Evolutionary conservation across 2,888 invertebrate genomes (phyloP), one percentile per base, ranked within the genome.

Genomic region (Stratiomys singularior): DNA sequence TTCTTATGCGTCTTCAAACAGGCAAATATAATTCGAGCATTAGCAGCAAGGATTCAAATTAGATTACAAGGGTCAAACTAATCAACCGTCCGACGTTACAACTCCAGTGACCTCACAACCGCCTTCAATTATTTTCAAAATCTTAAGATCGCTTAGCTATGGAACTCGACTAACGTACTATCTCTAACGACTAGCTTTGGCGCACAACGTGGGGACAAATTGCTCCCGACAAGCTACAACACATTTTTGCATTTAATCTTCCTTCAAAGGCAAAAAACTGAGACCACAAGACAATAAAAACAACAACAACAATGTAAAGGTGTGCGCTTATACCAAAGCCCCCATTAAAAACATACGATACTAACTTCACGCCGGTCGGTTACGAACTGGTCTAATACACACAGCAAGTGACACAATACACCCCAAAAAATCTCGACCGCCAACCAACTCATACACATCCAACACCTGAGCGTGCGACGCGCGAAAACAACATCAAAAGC

Each of bases 291-390:
- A 56, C 25, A 21, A 28, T 52, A 13, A 7, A 11, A 67, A 67
- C 37, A 67, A 46, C 37, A 67, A 60, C 60, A 58, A 56, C 52
- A 52, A 72, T 56, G 23, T 25, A 52, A 71, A 72, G 56, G 56
- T 74, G 74, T 58, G 74, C 74, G 30, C 58, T 58, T 74, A 72
- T 27, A 56, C 58, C 74, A 30, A 58, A 58, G 58, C 44, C 37
- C 58, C 18, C 58, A 30, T 58, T 81, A 9, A 74, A 58, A 74
- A 74, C 74, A 82, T 81, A 83, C 85, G 87, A 86, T 85, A 86
- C 85, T 86, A 86, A 87, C 86, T 85, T 84, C 85, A 86, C 87
- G 87, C 87, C 87, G 87, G 87, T 87, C 87, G 86, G 84, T 85
- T 86, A 83, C 85, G 84, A 86, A 87, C 87, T 87, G 87, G 85